These are phyloP conservation scores for Gyrodactylus bullatarudis DNA, from an alignment of 1,140 invertebrate species.

Conservation along the genomic window DNA sequence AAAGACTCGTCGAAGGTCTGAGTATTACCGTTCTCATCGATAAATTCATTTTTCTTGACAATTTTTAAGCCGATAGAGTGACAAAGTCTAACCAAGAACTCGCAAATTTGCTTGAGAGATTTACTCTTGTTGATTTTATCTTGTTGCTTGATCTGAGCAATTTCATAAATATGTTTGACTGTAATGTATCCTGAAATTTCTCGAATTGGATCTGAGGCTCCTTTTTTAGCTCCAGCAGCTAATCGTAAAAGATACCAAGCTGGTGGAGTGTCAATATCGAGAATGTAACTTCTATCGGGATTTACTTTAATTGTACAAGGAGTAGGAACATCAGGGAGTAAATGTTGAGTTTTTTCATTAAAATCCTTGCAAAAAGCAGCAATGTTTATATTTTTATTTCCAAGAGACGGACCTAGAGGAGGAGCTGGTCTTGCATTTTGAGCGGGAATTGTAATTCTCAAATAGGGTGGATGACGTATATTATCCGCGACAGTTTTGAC, in stretches of 20 bases:
- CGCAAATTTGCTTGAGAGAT: neutral
- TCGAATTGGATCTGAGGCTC: neutral
- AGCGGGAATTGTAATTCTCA: neutral
- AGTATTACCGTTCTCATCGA: neutral
- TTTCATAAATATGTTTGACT: neutral
- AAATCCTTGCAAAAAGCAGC: slow-evolving; percentile 3
- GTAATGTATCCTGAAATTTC: neutral
- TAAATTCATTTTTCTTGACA: neutral
- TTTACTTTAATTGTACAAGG: neutral
- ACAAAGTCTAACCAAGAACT: neutral
- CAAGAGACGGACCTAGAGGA: neutral
- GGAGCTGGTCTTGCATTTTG: slow-evolving; percentile 1
- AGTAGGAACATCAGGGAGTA: neutral
- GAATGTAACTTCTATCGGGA: neutral
- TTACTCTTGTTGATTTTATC: neutral
- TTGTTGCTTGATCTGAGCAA: neutral
- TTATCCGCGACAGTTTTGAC: neutral
- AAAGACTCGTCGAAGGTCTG: neutral
- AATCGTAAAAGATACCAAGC: neutral
- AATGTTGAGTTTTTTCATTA: slow-evolving; percentile 2
- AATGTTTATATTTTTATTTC: slow-evolving; percentile 1
- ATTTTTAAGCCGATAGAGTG: neutral
- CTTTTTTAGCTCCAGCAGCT: neutral
- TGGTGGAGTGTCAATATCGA: neutral
- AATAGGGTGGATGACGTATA: neutral